Percentiles rank a stretch among this genome's conserved stretches.
These are phyloP conservation scores for Radopholus similis DNA, from an alignment of 1,140 invertebrate species.

Conservation along the genomic window DNA sequence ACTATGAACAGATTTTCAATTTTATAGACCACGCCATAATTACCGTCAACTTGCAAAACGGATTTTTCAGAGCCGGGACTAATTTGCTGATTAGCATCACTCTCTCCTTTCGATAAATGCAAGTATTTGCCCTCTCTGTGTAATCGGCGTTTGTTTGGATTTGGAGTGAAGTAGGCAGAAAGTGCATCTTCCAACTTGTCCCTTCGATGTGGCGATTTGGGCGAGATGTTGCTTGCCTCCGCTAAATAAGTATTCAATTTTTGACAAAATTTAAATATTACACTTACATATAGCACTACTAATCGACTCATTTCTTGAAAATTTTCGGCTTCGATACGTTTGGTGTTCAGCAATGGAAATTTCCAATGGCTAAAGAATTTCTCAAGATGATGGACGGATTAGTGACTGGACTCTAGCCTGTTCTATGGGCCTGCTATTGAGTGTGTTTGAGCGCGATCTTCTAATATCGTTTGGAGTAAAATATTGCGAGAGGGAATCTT, in stretches of 20 bases:
- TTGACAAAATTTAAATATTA: neutral
- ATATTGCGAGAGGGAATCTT: constrained; percentile 59
- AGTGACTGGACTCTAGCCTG: too few species aligned
- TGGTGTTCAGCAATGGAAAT: neutral
- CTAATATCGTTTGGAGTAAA: constrained; percentile 60
- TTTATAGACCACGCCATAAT: too few species aligned
- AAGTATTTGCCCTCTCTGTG: constrained; percentile 39
- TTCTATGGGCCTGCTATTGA: neutral
- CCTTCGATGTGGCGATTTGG: constrained; percentile 29
- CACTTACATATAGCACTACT: neutral
- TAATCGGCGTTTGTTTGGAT: constrained; percentile 26
- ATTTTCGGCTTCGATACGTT: neutral
- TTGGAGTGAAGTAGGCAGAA: constrained; percentile 38
- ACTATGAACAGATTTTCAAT: too few species aligned
- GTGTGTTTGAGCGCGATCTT: constrained; percentile 52
- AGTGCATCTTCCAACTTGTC: constrained; percentile 31
- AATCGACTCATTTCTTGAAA: neutral
- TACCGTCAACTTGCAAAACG: too few species aligned
- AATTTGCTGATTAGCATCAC: neutral
- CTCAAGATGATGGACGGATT: too few species aligned
- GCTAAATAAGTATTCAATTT: neutral
- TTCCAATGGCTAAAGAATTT: constrained; percentile 1
- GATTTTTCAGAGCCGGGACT: neutral
- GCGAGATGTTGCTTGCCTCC: constrained; percentile 15
- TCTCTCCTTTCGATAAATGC: constrained; percentile 24